Percentiles rank a stretch among this genome's conserved stretches.
These are phyloP conservation scores for Todus mexicanus DNA, from an alignment of 2,797 vertebrate genomes.

Conservation along the genomic window DNA sequence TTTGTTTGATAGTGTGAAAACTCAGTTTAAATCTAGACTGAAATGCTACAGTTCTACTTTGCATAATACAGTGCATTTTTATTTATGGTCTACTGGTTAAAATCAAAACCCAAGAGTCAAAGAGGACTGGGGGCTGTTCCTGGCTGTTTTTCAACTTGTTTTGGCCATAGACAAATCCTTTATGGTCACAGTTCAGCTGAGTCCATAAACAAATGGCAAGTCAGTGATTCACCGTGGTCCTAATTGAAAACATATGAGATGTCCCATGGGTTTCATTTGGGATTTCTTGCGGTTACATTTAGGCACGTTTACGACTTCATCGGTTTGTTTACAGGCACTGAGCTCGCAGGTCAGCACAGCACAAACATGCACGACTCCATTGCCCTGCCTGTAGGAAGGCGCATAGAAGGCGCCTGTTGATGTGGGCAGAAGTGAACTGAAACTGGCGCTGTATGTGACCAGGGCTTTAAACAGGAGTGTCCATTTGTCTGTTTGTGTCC, in stretches of 20 bases:
- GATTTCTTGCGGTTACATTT: neutral
- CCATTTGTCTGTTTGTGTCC: rapidly evolving
- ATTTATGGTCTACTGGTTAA: neutral
- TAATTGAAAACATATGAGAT: neutral
- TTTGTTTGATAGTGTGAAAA: neutral
- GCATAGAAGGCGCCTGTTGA: neutral
- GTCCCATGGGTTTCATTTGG: neutral
- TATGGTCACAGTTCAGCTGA: neutral
- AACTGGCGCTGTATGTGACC: neutral
- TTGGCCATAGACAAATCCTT: neutral
- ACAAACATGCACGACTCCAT: neutral
- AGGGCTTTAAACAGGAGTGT: neutral
- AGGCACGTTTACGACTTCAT: neutral
- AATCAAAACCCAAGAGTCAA: neutral
- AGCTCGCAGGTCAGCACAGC: neutral
- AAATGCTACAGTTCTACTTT: neutral
- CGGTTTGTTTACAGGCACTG: slow-evolving; percentile 14
- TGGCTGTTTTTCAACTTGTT: slow-evolving; percentile 21
- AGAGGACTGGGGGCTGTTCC: neutral
- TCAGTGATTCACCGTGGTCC: slow-evolving; percentile 9
- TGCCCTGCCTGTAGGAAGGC: neutral
- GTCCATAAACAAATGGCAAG: slow-evolving; percentile 20
- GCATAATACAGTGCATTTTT: neutral
- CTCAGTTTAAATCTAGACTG: neutral
- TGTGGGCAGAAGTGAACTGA: neutral